These are phyloP conservation scores for Sipha flava DNA, from an alignment of 1,140 invertebrate genomes.

Conservation along the genomic window DNA sequence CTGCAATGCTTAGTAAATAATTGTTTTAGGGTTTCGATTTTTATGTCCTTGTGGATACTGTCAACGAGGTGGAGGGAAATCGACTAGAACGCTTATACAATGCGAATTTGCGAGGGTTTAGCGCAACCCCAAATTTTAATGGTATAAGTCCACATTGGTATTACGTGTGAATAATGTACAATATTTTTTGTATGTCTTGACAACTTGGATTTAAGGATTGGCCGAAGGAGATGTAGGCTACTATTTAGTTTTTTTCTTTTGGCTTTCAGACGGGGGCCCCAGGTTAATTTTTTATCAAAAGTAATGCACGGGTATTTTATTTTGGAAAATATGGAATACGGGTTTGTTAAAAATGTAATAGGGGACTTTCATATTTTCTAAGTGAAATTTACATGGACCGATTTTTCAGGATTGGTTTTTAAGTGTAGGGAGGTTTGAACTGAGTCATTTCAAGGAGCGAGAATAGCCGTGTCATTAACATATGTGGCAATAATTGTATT, in stretches of 20 bases:
- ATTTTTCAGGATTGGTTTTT: neutral
- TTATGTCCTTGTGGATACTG: no score
- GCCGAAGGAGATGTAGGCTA: no score
- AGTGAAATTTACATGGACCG: neutral
- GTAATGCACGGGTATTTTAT: neutral
- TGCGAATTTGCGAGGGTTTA: no score
- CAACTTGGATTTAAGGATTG: no score
- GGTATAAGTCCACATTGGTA: no score
- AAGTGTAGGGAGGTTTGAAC: neutral
- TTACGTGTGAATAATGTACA: no score
- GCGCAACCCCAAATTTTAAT: no score
- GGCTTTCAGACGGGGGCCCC: neutral
- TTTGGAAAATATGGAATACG: neutral
- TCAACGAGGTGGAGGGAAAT: no score
- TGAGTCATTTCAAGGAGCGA: neutral
- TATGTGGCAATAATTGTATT: no score
- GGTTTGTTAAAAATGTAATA: neutral
- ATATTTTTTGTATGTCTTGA: no score
- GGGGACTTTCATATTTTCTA: neutral
- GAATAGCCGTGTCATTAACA: neutral
- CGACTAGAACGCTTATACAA: no score
- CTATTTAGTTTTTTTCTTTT: no score
- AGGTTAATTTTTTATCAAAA: neutral
- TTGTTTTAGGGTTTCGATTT: neutral
- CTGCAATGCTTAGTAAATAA: neutral